Conservation (phyloP, 2,113 vertebrate genomes). For the Mesembrinibis cayennensis region DNA sequence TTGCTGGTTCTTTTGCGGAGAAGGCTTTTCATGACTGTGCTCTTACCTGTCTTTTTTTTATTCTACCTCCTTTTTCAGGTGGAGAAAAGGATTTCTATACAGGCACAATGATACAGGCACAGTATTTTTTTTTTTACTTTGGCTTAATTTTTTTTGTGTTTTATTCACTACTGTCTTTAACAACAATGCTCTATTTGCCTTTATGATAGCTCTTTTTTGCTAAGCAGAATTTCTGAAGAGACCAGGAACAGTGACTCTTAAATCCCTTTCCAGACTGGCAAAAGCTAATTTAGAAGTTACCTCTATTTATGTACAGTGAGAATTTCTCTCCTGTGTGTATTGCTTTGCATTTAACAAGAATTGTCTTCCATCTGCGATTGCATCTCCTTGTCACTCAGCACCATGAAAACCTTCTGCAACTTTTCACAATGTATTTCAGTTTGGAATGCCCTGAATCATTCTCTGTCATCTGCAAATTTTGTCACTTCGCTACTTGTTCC, state of each 20-base stretch:
- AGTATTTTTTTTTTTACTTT: not conserved
- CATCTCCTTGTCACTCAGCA: not conserved
- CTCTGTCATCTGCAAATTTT: constrained; percentile 8
- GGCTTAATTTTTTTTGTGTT: accelerated
- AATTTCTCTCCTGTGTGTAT: not conserved
- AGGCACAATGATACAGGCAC: not conserved
- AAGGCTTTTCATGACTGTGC: not conserved
- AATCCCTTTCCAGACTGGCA: not conserved
- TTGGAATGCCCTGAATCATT: not conserved
- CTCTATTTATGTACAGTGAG: not conserved
- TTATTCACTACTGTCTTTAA: not conserved
- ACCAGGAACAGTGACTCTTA: not conserved
- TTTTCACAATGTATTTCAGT: not conserved
- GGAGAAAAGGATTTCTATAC: not conserved
- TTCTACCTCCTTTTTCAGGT: not conserved
- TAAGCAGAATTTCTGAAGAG: not conserved
- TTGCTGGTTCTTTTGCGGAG: not conserved
- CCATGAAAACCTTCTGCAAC: not conserved
- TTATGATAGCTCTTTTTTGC: not conserved
- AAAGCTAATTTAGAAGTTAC: not conserved
- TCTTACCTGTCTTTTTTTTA: not conserved
- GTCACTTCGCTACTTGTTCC: not conserved
- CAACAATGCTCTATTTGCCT: not conserved
- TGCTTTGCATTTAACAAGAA: not conserved
- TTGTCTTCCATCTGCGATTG: not conserved